Evolutionary conservation across 2,888 invertebrate species (phyloP).

Genomic region (Lasioglossum villosulum): DNA sequence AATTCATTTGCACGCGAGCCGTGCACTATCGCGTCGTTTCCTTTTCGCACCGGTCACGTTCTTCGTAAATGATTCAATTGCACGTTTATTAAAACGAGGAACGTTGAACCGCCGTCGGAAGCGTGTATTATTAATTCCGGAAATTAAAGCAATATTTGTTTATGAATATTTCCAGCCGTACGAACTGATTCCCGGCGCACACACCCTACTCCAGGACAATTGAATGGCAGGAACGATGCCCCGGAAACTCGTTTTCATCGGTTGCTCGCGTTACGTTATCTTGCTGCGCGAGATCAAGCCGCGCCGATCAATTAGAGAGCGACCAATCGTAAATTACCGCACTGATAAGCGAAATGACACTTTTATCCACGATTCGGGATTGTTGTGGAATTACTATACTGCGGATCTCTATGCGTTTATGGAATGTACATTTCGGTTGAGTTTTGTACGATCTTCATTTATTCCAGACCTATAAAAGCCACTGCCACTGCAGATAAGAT

Average conservation of each 20-base stretch:
- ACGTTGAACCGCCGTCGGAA: not conserved
- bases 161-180: not conserved
- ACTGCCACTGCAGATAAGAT: too few relatives aligned
- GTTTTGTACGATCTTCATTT: too few relatives aligned
- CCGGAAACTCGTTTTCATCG: not conserved
- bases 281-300: slow-evolving; percentile 16
- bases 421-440: too few relatives aligned
- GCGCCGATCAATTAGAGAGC: slow-evolving; percentile 6
- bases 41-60: not conserved
- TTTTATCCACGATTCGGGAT: not conserved
- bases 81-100: slow-evolving; percentile 5
- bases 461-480: too few relatives aligned
- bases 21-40: slow-evolving; percentile 17
- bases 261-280: slow-evolving; percentile 19
- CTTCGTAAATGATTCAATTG: slow-evolving; percentile 14
- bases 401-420: too few relatives aligned
- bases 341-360: slow-evolving; percentile 8
- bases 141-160: slow-evolving; percentile 3
- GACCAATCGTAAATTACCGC: not conserved
- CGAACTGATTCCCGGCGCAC: not conserved
- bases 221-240: not conserved
- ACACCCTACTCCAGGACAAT: not conserved
- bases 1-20: slow-evolving; percentile 14
- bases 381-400: not conserved
- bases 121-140: not conserved